phyloP scores from a whole-genome alignment of 2,113 vertebrate species.

The Trochalopteron elliotii region DNA sequence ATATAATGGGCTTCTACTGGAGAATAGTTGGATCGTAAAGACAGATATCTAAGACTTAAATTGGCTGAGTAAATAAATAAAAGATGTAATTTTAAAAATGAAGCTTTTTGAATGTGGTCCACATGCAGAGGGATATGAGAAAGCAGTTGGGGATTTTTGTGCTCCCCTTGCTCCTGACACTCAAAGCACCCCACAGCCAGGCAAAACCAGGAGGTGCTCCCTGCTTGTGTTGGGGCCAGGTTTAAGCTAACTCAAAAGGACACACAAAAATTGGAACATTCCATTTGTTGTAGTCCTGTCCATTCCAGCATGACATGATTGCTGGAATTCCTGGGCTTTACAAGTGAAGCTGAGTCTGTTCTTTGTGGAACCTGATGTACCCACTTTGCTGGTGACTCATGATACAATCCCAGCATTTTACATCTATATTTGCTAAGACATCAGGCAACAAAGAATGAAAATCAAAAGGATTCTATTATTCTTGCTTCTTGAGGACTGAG shows the following conservation, averaged over 20 bases:
- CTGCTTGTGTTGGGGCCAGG: not conserved
- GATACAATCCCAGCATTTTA: not conserved
- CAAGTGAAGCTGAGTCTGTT: not conserved
- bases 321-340: not conserved
- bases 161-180: not conserved
- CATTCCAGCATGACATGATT: not conserved
- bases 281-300: not conserved
- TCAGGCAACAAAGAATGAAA: not conserved
- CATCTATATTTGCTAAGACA: not conserved
- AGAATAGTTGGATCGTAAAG: not conserved
- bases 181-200: not conserved
- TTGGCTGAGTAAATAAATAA: not conserved
- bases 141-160: not conserved
- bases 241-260: not conserved
- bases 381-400: not conserved
- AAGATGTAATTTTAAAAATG: not conserved
- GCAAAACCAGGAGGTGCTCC: not conserved
- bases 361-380: not conserved
- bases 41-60: not conserved
- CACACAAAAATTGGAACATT: not conserved
- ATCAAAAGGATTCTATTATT: not conserved
- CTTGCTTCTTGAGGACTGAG: not conserved
- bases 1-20: not conserved
- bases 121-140: not conserved
- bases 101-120: not conserved